phyloP scores from a whole-genome alignment of 2,797 vertebrate species.

The Eulemur albifrons region DNA sequence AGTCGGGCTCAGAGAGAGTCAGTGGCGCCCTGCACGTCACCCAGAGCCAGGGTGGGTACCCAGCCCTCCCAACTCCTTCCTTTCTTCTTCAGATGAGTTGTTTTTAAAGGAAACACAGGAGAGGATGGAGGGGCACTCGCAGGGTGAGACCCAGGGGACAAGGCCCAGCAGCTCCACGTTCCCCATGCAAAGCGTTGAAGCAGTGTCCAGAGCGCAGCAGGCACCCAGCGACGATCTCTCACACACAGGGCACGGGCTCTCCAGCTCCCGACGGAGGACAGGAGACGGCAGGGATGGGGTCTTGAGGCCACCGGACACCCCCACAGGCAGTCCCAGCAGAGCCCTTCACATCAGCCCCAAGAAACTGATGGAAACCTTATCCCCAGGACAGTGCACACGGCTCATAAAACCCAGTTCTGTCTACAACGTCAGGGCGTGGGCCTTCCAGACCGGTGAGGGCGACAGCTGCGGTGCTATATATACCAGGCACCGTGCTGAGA shows the following conservation, averaged over 20 bases:
- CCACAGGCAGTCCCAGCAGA: not conserved
- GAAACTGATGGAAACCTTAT: not conserved
- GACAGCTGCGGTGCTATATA: accelerated
- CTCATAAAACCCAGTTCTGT: not conserved
- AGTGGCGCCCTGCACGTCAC: not conserved
- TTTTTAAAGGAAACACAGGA: not conserved
- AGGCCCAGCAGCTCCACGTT: not conserved
- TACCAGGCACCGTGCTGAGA: accelerated
- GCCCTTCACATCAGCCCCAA: not conserved
- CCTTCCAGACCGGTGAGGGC: not conserved
- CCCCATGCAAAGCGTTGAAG: not conserved
- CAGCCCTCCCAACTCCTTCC: not conserved
- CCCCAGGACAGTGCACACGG: not conserved
- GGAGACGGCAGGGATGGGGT: too few relatives aligned
- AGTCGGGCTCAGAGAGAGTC: not conserved
- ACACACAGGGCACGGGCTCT: accelerated
- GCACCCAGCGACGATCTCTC: not conserved
- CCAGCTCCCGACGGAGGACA: accelerated
- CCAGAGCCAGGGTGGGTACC: not conserved
- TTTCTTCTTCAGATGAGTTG: not conserved
- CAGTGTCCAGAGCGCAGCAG: not conserved
- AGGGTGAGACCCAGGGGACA: not conserved
- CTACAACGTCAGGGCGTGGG: not conserved
- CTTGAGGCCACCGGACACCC: not conserved
- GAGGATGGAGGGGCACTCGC: not conserved